These are phyloP conservation scores for Acanthosepion lycidas DNA, from an alignment of 2,888 invertebrate species.

Conservation along the genomic window DNA sequence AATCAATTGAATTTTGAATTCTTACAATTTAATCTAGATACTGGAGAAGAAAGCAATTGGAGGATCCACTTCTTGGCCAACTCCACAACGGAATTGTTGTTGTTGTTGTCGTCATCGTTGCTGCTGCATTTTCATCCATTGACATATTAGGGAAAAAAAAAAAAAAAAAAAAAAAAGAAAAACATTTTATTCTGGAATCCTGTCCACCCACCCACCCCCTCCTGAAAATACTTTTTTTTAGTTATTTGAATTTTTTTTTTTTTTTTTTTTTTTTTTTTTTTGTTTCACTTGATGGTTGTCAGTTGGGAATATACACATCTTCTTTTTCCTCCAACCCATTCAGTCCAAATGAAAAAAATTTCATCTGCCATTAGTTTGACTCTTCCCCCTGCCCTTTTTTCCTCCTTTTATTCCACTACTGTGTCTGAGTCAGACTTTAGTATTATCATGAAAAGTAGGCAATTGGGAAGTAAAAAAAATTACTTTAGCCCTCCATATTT, in stretches of 20 bases:
- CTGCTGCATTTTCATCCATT: background rate
- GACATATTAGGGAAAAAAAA: background rate
- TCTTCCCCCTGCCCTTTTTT: background rate
- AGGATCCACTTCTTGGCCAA: background rate
- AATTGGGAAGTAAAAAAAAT: too few species aligned
- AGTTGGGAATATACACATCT: background rate
- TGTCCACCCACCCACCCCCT: background rate
- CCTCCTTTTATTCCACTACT: too few species aligned
- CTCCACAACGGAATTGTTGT: background rate
- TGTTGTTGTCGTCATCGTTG: background rate
- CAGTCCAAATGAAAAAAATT: background rate
- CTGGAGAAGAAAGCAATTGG: constrained; percentile 7
- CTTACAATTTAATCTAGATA: constrained; percentile 2
- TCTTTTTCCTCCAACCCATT: background rate
- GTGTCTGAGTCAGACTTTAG: too few species aligned
- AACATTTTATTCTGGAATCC: background rate
- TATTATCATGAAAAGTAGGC: too few species aligned
- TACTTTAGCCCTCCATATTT: too few species aligned
- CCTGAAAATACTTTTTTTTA: background rate
- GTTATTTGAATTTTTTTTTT: background rate
- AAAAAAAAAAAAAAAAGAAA: background rate
- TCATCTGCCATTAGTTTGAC: background rate
- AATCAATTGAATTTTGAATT: background rate
- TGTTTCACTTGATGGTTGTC: background rate
- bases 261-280: background rate